These are phyloP conservation scores for Orthonyx spaldingii DNA, from an alignment of 2,113 vertebrate species.

Conservation along the genomic window DNA sequence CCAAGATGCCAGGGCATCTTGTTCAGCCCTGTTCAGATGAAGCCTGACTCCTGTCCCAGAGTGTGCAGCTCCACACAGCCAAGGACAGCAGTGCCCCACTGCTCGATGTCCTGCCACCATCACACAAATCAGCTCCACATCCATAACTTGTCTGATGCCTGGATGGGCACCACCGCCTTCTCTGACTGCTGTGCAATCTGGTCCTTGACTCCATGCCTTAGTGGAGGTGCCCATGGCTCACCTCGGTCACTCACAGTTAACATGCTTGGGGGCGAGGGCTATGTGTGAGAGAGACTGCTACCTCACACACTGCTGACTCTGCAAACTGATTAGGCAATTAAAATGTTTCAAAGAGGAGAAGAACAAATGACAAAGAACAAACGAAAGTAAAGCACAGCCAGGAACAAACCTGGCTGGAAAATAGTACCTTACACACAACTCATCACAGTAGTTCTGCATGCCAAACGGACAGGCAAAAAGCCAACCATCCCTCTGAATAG, in stretches of 20 bases:
- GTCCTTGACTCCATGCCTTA: neutral
- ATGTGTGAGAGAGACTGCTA: neutral
- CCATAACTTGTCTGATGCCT: neutral
- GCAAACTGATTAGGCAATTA: neutral
- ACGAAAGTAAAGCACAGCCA: neutral
- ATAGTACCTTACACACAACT: neutral
- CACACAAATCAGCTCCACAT: neutral
- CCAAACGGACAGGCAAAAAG: neutral
- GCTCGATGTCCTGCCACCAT: neutral
- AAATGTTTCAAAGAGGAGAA: neutral
- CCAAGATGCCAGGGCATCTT: neutral
- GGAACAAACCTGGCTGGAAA: neutral
- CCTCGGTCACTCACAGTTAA: neutral
- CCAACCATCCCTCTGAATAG: neutral
- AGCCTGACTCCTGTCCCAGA: neutral
- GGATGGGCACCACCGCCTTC: neutral
- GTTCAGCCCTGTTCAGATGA: neutral
- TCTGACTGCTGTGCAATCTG: neutral
- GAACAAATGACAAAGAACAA: slow-evolving; percentile 2
- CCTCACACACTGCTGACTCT: neutral
- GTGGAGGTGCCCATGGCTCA: neutral
- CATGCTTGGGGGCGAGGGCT: neutral
- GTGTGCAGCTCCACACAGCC: neutral
- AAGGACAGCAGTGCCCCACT: neutral
- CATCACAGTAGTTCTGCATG: neutral